Base-by-base conservation (phyloP, 2,113 vertebrate species). In the Mixornis gularis region DNA sequence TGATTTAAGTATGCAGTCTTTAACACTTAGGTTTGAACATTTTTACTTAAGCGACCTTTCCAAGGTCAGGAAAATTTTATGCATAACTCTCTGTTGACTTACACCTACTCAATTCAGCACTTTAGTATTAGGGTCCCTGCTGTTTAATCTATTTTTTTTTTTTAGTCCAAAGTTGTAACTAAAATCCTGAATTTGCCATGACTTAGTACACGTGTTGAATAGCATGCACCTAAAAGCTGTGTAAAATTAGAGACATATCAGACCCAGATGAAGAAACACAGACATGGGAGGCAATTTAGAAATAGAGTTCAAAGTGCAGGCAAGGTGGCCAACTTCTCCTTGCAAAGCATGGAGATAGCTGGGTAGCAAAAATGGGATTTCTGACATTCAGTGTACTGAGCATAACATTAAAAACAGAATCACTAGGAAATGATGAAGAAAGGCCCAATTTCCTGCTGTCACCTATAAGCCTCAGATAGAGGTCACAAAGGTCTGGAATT, bases 51-150 rank as follows among this genome's bases (percentile, higher is more conserved):
- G 60, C 71, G 78, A 96, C 87, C 73, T 93, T 92, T 41, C 56
- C 73, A 95, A 89, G 56, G 89, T 86, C 77, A 81, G 25, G 21
- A 91, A 91, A 76, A 82, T 43, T 63, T 71, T 72, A 82, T 85
- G 82, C 66, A 56, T 87, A 91, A 80, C 21, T 89, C 59, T 69
- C 89, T 94, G 84, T 89, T 95, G 92, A 78, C 72, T 93, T 93
- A 66, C 8, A 90, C 56, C 72, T 66, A 83, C 69, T 86, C 79
- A 79, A 55, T 93, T 93, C 72, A 86, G 60, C 69, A 70, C 52
- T 68, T 46, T 64, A 95, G 63, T 80, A 80, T 43, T 20, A 66
- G 48, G 41, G 38, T 93, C 48, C 73, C 56, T 83, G 69, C 48
- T 70, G 64, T 60, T 90, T 77, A 83, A 80, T 66, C 64, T 73